phyloP scores from a whole-genome alignment of 2,113 vertebrate species.

The Pitta sordida region DNA sequence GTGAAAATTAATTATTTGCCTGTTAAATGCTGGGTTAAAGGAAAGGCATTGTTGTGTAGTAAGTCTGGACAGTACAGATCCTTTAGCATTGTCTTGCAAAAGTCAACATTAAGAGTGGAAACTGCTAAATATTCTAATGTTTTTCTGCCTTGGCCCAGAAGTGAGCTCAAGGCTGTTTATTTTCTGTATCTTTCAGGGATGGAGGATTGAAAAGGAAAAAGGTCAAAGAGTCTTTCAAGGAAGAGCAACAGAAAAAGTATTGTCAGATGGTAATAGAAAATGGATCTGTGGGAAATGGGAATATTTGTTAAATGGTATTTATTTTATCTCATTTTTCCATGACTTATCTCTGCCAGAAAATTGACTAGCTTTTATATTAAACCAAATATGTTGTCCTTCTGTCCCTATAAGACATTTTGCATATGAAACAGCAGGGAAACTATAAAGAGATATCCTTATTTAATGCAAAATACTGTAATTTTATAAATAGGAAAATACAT shows the following conservation, averaged over 20 bases:
- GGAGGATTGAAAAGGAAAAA: slow-evolving; percentile 87
- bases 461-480: not conserved
- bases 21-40: not conserved
- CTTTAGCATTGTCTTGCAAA: not conserved
- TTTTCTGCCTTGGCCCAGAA: not conserved
- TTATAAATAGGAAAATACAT: not conserved
- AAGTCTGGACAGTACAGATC: not conserved
- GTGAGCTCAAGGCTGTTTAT: not conserved
- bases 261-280: slow-evolving; percentile 82
- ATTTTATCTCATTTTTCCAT: not conserved
- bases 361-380: not conserved
- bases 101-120: not conserved
- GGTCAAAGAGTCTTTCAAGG: slow-evolving; percentile 84
- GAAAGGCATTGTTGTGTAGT: not conserved
- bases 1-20: not conserved
- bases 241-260: slow-evolving; percentile 92
- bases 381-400: not conserved
- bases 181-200: slow-evolving; percentile 78
- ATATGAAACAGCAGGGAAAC: not conserved
- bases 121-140: not conserved
- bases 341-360: not conserved
- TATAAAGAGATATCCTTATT: not conserved
- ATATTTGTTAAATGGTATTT: slow-evolving; percentile 12
- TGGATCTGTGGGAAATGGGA: not conserved
- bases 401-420: not conserved